phyloP scores from a whole-genome alignment of 2,113 vertebrate species.

The Sturnira hondurensis region DNA sequence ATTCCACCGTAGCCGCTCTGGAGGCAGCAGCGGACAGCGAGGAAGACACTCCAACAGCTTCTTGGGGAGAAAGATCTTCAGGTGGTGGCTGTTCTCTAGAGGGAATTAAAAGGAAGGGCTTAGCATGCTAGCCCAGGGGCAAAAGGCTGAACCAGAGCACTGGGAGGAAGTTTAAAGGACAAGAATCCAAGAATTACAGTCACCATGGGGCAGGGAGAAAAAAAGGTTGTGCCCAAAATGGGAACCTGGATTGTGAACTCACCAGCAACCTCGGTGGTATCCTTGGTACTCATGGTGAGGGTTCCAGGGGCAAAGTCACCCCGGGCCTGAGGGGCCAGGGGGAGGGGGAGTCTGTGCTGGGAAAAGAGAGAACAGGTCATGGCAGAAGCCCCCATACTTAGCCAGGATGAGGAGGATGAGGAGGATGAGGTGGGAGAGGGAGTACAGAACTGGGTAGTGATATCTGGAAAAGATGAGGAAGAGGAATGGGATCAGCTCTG shows the following conservation, averaged over 20 bases:
- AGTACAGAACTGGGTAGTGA: not conserved
- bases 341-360: slow-evolving; percentile 75
- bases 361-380: slow-evolving; percentile 62
- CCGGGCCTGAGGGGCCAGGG: slow-evolving; percentile 73
- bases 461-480: not conserved
- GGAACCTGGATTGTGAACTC: slow-evolving; percentile 58
- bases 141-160: not conserved
- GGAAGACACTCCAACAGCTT: slow-evolving; percentile 92
- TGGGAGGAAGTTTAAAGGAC: not conserved
- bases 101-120: not conserved
- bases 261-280: slow-evolving; percentile 87
- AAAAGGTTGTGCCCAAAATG: not conserved
- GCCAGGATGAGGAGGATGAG: not conserved
- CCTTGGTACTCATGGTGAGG: slow-evolving; percentile 89
- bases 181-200: not conserved
- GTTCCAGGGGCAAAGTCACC: slow-evolving; percentile 70
- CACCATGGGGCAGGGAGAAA: not conserved
- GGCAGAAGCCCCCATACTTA: not conserved
- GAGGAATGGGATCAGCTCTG: not conserved
- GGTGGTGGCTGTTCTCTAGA: slow-evolving; percentile 84
- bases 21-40: slow-evolving; percentile 83
- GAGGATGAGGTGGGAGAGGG: not conserved
- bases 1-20: slow-evolving; percentile 91
- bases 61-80: slow-evolving; percentile 92
- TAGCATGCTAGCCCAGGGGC: not conserved